Percentiles rank a stretch among this genome's conserved stretches.
These are phyloP conservation scores for Lysandra bellargus DNA, from an alignment of 2,888 invertebrate genomes.

Conservation along the genomic window DNA sequence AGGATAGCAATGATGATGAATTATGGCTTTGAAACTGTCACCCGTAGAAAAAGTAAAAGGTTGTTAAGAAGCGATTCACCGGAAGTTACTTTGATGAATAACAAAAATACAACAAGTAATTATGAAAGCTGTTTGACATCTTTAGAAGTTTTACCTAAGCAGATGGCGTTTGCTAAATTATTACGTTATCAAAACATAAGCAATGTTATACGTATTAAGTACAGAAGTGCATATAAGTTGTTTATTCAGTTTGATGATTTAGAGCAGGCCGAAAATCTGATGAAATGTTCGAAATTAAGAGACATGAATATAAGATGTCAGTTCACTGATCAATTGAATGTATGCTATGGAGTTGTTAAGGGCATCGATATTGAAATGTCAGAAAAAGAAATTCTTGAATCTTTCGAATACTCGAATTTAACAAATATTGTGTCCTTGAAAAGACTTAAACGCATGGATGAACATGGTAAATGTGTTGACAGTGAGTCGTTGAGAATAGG, in stretches of 20 bases:
- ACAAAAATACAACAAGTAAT: not conserved
- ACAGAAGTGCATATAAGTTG: slow-evolving; percentile 9
- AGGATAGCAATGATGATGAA: slow-evolving; percentile 21
- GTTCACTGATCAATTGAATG: too few species aligned
- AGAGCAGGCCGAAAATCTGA: too few species aligned
- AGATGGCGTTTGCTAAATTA: slow-evolving; percentile 32
- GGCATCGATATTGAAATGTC: too few species aligned
- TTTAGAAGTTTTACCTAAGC: slow-evolving; percentile 21
- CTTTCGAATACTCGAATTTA: too few species aligned
- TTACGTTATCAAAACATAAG: slow-evolving; percentile 26
- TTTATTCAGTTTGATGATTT: too few species aligned
- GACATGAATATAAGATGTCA: too few species aligned
- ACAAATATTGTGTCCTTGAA: too few species aligned
- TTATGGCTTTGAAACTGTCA: not conserved
- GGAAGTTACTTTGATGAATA: not conserved
- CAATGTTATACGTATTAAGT: slow-evolving; percentile 27
- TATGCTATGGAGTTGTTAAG: too few species aligned
- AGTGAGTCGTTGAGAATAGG: not conserved
- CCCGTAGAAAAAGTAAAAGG: slow-evolving; percentile 1
- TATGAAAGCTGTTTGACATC: not conserved
- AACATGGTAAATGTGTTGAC: too few species aligned
- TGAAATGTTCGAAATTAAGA: too few species aligned
- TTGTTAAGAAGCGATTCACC: not conserved
- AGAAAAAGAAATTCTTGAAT: too few species aligned
- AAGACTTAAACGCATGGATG: too few species aligned